Percentiles rank a stretch among this genome's conserved stretches.
phyloP scores from a whole-genome alignment of 2,797 vertebrate genomes.

The Antennarius maculatus region DNA sequence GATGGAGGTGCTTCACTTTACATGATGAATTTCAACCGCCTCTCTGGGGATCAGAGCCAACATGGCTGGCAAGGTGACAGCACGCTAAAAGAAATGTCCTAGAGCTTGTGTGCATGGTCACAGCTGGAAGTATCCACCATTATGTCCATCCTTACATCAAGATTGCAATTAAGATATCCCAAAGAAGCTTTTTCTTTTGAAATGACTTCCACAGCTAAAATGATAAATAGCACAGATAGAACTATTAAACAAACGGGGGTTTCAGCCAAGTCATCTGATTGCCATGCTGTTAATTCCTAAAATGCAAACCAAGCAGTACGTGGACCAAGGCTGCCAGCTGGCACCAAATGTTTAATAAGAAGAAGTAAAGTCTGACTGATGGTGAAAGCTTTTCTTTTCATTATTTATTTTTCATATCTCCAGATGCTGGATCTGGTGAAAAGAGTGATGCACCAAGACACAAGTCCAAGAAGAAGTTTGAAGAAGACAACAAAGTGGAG shows the following conservation, averaged over 20 bases:
- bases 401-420: conserved; percentile 18
- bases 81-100: conserved; percentile 22
- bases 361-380: conserved; percentile 60
- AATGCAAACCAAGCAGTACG: conserved; percentile 46
- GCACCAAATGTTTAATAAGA: conserved; percentile 61
- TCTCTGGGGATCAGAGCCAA: conserved; percentile 20
- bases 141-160: background rate
- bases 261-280: conserved; percentile 46
- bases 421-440: conserved; percentile 53
- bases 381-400: background rate
- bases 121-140: conserved; percentile 6
- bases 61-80: conserved; percentile 50
- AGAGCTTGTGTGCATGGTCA: conserved; percentile 14
- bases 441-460: conserved; percentile 48
- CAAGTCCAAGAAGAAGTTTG: conserved; percentile 63
- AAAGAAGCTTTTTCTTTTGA: background rate
- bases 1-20: conserved; percentile 69
- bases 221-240: conserved; percentile 3
- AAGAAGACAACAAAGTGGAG: conserved; percentile 58
- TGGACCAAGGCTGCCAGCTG: conserved; percentile 63
- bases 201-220: background rate
- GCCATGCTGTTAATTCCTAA: conserved; percentile 42
- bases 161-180: conserved; percentile 5
- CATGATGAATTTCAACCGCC: conserved; percentile 54
- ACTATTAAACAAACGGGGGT: conserved; percentile 21